Evolutionary conservation across 2,797 vertebrate genomes (phyloP), one percentile per base, ranked within the genome.

Genomic region (Anas georgica): DNA sequence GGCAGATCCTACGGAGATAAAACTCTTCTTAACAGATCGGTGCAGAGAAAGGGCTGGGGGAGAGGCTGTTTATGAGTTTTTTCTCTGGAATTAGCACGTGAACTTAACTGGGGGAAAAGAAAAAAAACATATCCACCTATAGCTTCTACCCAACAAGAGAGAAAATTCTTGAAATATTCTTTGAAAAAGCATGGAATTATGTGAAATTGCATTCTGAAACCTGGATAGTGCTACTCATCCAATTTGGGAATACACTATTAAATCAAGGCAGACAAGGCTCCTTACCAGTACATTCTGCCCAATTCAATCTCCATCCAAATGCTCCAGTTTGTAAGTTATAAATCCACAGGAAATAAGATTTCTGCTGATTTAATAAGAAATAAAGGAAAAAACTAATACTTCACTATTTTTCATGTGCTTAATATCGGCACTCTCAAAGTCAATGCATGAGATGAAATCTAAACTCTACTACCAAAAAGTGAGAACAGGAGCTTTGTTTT

Each of bases 31-130:
- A 72, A 55, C 2, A 55, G 31, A 31, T 21, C 11, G 35, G 18
- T 17, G 18, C 63, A 41, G 8, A 75, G 33, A 58, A 54, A 80
- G 25, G 43, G 21, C 46, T 2, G 12, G 58, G 41, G 33, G 6
- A 80, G 18, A 72, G 54, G 18, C 80, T 48, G 33, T 33, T 17
- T n/a, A 1, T 6, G 35, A 14, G 13, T 13, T 29, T 76, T n/a
- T 58, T 68, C 55, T 54, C 6, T 5, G n/a, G 12, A 88, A 83
- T 55, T 55, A 67, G 13, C 83, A 88, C 6, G 55, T 56, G 43
- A 56, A 35, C 22, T 31, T 68, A 33, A 33, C 28, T 0, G 6
- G 17, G 5, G 7, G 4, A 12, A 15, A 16, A 39, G 11, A 21
- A 83, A 83, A 9, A 63, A 29, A 23, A 22, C 17, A 52, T 15